Evolutionary conservation across 2,888 invertebrate species (phyloP).

Genomic region (Dioctria rufipes): DNA sequence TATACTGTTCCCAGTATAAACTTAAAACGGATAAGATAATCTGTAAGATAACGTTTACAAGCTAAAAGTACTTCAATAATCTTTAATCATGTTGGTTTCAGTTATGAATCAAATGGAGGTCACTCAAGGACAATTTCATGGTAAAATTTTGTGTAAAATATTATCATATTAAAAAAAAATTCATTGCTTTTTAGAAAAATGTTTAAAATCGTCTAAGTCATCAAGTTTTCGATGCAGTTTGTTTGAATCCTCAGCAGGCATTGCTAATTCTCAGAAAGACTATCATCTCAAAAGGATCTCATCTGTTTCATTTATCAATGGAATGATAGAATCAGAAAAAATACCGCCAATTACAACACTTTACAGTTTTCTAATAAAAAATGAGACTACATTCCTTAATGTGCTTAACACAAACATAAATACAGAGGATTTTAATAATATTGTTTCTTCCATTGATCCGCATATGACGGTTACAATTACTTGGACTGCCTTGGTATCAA

Average conservation of each 20-base stretch:
- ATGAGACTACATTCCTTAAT: constrained; percentile 69
- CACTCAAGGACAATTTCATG: constrained; percentile 64
- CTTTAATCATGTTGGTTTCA: constrained; percentile 58
- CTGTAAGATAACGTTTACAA: constrained; percentile 63
- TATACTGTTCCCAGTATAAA: constrained; percentile 67
- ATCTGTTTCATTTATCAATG: constrained; percentile 61
- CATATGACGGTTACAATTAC: constrained; percentile 68
- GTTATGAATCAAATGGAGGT: constrained; percentile 69
- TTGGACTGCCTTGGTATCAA: constrained; percentile 67
- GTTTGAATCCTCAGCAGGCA: constrained; percentile 56
- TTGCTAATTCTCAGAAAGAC: constrained; percentile 54
- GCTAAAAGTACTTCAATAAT: not conserved
- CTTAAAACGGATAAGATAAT: constrained; percentile 65
- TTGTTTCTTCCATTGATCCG: constrained; percentile 65
- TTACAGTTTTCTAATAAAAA: constrained; percentile 68
- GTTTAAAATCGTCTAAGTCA: constrained; percentile 67
- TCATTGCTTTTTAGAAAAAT: constrained; percentile 62
- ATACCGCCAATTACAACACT: constrained; percentile 65
- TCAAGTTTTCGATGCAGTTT: constrained; percentile 69
- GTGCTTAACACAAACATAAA: constrained; percentile 63
- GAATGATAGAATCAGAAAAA: constrained; percentile 60
- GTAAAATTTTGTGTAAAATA: constrained; percentile 57
- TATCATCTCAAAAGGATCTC: constrained; percentile 63
- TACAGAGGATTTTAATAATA: constrained; percentile 69
- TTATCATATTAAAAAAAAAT: not conserved